Conservation (phyloP, 1,140 invertebrate genomes). For the Macrosteles quadrilineatus region DNA sequence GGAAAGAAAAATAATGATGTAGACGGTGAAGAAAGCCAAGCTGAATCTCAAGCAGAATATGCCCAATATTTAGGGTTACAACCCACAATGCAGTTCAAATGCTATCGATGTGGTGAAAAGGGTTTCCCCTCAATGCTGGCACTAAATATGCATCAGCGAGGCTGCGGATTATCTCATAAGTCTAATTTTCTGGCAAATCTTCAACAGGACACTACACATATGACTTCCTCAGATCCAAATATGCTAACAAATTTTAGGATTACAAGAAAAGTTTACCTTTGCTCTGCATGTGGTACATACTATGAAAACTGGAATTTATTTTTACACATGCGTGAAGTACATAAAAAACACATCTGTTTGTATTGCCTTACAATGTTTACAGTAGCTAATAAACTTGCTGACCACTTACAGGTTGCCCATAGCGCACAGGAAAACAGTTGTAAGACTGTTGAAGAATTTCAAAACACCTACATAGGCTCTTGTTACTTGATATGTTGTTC, state of each 20-base stretch:
- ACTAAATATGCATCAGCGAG: constrained; percentile 62
- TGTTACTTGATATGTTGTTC: constrained; percentile 76
- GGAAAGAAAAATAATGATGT: background rate
- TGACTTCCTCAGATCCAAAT: constrained; percentile 34
- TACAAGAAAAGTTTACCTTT: constrained; percentile 73
- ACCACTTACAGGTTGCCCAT: constrained; percentile 73
- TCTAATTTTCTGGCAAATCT: constrained; percentile 36
- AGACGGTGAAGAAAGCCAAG: background rate
- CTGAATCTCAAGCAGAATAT: constrained; percentile 55
- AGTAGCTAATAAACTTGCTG: constrained; percentile 70
- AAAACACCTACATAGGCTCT: constrained; percentile 62
- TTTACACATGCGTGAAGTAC: constrained; percentile 75
- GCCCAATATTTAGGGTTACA: constrained; percentile 71
- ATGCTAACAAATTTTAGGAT: constrained; percentile 59
- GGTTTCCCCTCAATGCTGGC: constrained; percentile 57
- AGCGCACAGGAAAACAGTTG: constrained; percentile 66
- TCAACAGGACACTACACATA: background rate
- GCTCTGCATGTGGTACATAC: constrained; percentile 74
- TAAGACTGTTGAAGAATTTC: constrained; percentile 63
- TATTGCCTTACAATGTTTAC: constrained; percentile 78
- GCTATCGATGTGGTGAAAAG: constrained; percentile 61
- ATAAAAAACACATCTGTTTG: constrained; percentile 74
- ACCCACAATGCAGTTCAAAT: constrained; percentile 66
- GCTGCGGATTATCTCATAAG: constrained; percentile 55
- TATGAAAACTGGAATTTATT: constrained; percentile 84